Evolutionary conservation across 2,113 vertebrate genomes (phyloP).

Genomic region (Syngnathus scovelli): DNA sequence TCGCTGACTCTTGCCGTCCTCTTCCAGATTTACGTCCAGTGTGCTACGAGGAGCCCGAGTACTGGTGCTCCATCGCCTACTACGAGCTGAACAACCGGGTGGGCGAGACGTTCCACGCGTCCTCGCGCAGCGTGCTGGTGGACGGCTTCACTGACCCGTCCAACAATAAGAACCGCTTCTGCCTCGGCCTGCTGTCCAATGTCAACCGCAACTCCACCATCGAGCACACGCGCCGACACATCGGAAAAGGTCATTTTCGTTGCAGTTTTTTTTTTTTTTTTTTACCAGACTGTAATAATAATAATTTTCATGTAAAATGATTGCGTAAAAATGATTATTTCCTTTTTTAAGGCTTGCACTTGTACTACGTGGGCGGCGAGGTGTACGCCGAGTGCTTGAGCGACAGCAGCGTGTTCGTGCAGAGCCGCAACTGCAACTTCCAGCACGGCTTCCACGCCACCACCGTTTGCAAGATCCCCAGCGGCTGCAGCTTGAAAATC

Average conservation of each 20-base stretch:
- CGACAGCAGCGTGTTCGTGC: slow-evolving; percentile 97
- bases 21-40: slow-evolving; percentile 87
- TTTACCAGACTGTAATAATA: no score
- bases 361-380: slow-evolving; percentile 93
- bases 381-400: slow-evolving; percentile 96
- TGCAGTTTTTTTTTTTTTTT: no score
- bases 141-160: slow-evolving; percentile 98
- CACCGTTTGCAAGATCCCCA: slow-evolving; percentile 96
- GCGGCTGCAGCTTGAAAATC: slow-evolving; percentile 97
- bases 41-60: slow-evolving; percentile 93
- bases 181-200: slow-evolving; percentile 92
- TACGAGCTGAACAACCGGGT: slow-evolving; percentile 96
- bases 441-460: slow-evolving; percentile 96
- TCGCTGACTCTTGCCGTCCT: background rate
- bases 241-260: slow-evolving; percentile 81
- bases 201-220: slow-evolving; percentile 98
- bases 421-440: slow-evolving; percentile 98
- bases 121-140: slow-evolving; percentile 86
- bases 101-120: slow-evolving; percentile 95
- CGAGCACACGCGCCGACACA: slow-evolving; percentile 94
- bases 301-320: no score
- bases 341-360: slow-evolving; percentile 77
- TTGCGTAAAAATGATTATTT: no score
- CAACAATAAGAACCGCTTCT: slow-evolving; percentile 96
- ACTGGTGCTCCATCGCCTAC: slow-evolving; percentile 97